Base-by-base conservation (phyloP, 2,888 invertebrate genomes). In the Eupithecia abbreviata region DNA sequence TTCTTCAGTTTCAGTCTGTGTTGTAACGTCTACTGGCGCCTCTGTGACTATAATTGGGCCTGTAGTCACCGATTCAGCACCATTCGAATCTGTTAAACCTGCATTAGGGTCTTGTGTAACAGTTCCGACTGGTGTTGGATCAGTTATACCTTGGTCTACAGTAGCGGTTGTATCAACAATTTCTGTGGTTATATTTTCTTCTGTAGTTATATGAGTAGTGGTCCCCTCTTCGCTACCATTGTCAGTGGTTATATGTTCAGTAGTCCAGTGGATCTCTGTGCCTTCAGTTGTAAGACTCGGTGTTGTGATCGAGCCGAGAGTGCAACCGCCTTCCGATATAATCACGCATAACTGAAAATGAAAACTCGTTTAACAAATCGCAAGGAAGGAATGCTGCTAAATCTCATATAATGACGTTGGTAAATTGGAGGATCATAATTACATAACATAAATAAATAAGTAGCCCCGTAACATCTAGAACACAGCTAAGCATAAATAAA, bases 261-360 rank as follows among this genome's bases (percentile, higher is more conserved):
- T 66, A 15, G 66, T 66, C 41, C 7, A 42, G 66, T 42, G 4
- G 5, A 66, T 30, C n/a, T 67, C 47, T 69, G 30, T 69, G 6
- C 66, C 42, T 66, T 15, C 66, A 66, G 66, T 42, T 42, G 42
- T 42, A 15, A 15, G 66, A 41, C 15, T 42, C 15, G 13, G 66
- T 15, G 66, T 66, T 15, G 66, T 69, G 69, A 12, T 69, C 2
- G 47, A 47, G 1, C 69, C 69, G 9, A 71, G 55, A 3, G 86
- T 87, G 47, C 87, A 87, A 3, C 87, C 87, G 0, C 87, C 86
- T 66, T 84, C 84, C 4, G 82, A 80, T 9, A 86, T 86, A 0
- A 69, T 43, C 4, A 83, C 82, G 71, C 87, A 69, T 47, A 7
- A 15, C 66, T 66, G 66, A 15, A 66, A 66, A 66, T 42, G 6